Base-by-base conservation (phyloP, 2,113 vertebrate species). In the Brienomyrus brachyistius region DNA sequence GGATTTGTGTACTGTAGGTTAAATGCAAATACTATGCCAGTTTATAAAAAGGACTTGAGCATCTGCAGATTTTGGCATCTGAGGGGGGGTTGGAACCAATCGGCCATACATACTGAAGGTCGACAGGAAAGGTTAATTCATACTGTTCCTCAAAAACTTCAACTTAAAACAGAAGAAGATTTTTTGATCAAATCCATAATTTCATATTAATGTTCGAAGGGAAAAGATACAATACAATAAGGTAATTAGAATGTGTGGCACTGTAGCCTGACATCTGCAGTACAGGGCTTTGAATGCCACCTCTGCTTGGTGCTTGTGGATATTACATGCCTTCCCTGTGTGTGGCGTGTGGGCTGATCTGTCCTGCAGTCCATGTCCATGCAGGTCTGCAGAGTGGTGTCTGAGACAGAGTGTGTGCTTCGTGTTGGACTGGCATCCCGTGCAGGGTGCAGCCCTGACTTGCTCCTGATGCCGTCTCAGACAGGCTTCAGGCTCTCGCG, bases 101-200 rank as follows among this genome's bases (percentile, higher is more conserved):
- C n/a, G n/a, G n/a, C n/a, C n/a, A n/a, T n/a, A n/a, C n/a, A n/a
- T n/a, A n/a, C n/a, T n/a, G n/a, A n/a, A n/a, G n/a, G n/a, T 62
- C n/a, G 1, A 62, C 23, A 23, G 59, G 23, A 62, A 23, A n/a
- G 59, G 59, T 62, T 62, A 62, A n/a, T 62, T 88, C 6, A 70
- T 88, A 47, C n/a, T 74, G 35, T 51, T 77, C n/a, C 56, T 88
- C 5, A 23, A 88, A 74, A 88, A 23, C 40, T 50, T 40, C 74
- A 13, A 66, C 10, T 21, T 5, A 54, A 43, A 35, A 10, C 27
- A 35, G 31, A 52, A 87, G 17, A 50, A 74, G 62, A 51, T 88
- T 74, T 66, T 87, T 50, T 70, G 91, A 89, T 93, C 74, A 90
- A 91, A 86, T 90, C 56, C n/a, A 27, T 11, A 77, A 88, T 77